phyloP scores from a whole-genome alignment of 2,797 vertebrate species.

The Tolypeutes matacus region DNA sequence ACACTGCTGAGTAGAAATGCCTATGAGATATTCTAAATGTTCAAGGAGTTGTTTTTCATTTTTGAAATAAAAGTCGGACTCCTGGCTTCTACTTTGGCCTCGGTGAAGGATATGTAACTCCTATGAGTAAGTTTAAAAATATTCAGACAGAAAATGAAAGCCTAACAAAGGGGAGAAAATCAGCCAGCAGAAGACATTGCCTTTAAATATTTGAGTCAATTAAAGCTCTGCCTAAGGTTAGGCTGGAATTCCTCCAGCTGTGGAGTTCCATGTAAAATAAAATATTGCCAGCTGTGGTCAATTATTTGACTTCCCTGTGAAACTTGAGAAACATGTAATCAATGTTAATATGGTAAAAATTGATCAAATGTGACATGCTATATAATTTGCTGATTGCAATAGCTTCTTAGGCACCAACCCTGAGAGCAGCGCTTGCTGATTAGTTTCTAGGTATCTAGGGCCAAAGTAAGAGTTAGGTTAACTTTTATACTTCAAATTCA shows the following conservation, averaged over 20 bases:
- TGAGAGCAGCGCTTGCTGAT: conserved; percentile 61
- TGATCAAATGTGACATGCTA: conserved; percentile 70
- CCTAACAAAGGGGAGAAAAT: conserved; percentile 51
- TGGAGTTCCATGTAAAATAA: conserved; percentile 60
- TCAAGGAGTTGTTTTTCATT: conserved; percentile 39
- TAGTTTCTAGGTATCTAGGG: conserved; percentile 67
- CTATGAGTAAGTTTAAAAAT: conserved; percentile 49
- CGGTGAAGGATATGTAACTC: neutral
- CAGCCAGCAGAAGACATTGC: conserved; percentile 41
- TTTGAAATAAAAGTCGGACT: conserved; percentile 32
- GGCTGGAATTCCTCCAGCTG: conserved; percentile 76
- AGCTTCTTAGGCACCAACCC: conserved; percentile 40
- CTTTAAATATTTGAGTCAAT: conserved; percentile 71
- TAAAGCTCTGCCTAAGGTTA: conserved; percentile 75
- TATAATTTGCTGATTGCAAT: conserved; percentile 83
- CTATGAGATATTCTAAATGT: neutral
- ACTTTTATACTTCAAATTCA: conserved; percentile 69
- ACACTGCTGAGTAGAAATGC: neutral
- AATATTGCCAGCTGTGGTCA: conserved; percentile 85
- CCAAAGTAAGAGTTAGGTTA: conserved; percentile 59
- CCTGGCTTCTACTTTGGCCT: neutral
- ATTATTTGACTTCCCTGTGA: conserved; percentile 82
- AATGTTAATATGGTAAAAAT: conserved; percentile 80
- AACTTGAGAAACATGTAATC: conserved; percentile 83
- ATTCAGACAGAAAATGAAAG: conserved; percentile 34